Evolutionary conservation across 37 sponge, comb jelly and placozoan genomes (phyloP).

Genomic region (Spongilla lacustris): DNA sequence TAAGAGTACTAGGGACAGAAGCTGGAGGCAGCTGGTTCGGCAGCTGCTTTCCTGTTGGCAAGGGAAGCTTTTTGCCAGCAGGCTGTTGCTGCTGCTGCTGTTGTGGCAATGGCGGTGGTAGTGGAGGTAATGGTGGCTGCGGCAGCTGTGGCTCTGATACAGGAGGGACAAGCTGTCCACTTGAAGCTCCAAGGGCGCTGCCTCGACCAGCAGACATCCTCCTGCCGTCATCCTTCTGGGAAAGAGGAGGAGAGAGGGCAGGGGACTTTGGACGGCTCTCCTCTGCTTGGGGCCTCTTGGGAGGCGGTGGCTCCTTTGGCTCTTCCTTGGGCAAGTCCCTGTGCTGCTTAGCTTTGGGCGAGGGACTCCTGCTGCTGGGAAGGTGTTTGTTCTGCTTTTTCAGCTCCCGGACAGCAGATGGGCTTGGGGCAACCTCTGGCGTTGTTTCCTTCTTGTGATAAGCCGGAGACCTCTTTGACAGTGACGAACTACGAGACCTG

Average conservation of each 20-base stretch:
- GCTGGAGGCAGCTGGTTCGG: background rate
- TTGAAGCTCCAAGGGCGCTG: background rate
- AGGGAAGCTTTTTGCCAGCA: background rate
- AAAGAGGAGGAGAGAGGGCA: background rate
- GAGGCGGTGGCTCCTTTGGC: background rate
- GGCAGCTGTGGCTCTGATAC: constrained; percentile 5
- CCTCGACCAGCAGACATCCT: background rate
- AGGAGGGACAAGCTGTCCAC: background rate
- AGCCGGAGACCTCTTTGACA: background rate
- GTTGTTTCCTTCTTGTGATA: background rate
- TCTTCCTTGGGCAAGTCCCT: constrained; percentile 2
- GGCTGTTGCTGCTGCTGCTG: constrained; percentile 3
- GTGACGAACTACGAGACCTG: constrained; percentile 21
- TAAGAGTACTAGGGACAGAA: background rate
- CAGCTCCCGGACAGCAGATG: background rate
- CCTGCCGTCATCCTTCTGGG: background rate
- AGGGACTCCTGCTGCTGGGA: constrained; percentile 12
- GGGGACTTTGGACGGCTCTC: constrained; percentile 28
- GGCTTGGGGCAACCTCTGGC: no score
- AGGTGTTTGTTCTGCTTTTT: constrained; percentile 5
- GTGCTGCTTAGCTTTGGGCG: constrained; percentile 18
- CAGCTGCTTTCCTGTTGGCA: background rate
- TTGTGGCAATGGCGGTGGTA: background rate
- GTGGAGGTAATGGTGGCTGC: background rate
- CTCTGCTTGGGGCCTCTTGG: constrained; percentile 21